phyloP scores from a whole-genome alignment of 2,888 invertebrate genomes.

The Hydropsyche betteni region DNA sequence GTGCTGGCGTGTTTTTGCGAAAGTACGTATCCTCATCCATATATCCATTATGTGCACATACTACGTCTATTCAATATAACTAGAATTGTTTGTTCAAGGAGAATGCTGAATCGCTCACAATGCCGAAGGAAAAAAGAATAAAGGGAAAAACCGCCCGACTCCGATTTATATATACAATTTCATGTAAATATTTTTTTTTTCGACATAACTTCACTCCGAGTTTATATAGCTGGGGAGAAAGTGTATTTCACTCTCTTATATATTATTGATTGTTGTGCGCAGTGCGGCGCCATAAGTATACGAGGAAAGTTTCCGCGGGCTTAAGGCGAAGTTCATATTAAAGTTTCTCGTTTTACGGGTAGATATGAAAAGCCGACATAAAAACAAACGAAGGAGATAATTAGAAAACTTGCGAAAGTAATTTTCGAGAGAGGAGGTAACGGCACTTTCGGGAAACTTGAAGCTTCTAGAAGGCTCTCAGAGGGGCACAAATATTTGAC shows the following conservation, averaged over 20 bases:
- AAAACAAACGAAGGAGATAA: conserved; percentile 51
- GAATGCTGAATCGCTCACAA: conserved; percentile 41
- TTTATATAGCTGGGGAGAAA: conserved; percentile 4
- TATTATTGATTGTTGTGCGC: conserved; percentile 1
- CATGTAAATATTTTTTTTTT: conserved; percentile 42
- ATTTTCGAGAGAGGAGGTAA: conserved; percentile 35
- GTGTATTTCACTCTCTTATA: conserved; percentile 6
- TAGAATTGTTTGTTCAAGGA: conserved; percentile 40
- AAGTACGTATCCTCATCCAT: conserved; percentile 1
- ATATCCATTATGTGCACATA: conserved; percentile 12
- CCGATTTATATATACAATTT: conserved; percentile 34
- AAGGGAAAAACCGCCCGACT: conserved; percentile 43
- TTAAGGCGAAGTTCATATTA: conserved; percentile 40
- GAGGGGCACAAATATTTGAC: conserved; percentile 32
- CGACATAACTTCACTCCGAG: conserved; percentile 11
- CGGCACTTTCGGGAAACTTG: conserved; percentile 43
- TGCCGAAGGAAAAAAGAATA: conserved; percentile 35
- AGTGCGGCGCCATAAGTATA: conserved; percentile 1
- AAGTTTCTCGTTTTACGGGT: conserved; percentile 46
- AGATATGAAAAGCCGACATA: conserved; percentile 45
- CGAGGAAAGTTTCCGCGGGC: not conserved
- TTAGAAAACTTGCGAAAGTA: conserved; percentile 50
- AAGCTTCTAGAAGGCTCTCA: conserved; percentile 30
- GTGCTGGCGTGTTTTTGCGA: conserved; percentile 35
- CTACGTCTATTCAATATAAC: conserved; percentile 17